Evolutionary conservation across 1,140 invertebrate species (phyloP).

Genomic region (Drosophila nannoptera): DNA sequence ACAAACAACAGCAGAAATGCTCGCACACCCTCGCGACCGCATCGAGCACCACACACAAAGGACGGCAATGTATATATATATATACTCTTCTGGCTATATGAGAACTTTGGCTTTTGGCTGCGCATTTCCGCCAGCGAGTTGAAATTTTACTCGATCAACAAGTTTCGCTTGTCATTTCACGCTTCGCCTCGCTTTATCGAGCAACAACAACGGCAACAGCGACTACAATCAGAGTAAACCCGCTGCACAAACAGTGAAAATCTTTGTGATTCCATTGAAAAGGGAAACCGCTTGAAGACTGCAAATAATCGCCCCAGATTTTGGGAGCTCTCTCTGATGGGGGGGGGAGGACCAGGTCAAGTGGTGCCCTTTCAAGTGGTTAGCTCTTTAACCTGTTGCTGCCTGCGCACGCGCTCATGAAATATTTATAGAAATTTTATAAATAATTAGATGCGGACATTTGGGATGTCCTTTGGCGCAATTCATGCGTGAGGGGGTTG

Average conservation of each 20-base stretch:
- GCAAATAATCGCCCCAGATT: no score
- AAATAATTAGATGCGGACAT: constrained; percentile 51
- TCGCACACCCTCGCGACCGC: no score
- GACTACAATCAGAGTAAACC: constrained; percentile 7
- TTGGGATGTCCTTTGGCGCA: constrained; percentile 47
- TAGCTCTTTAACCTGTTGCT: background rate
- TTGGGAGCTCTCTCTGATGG: no score
- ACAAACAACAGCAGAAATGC: constrained; percentile 33
- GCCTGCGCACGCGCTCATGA: constrained; percentile 15
- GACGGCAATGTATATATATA: background rate
- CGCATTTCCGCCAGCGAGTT: constrained; percentile 68
- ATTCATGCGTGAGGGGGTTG: constrained; percentile 61
- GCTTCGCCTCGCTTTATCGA: constrained; percentile 65
- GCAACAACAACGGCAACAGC: constrained; percentile 20
- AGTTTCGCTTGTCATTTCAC: constrained; percentile 74
- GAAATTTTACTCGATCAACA: constrained; percentile 74
- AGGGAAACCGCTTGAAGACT: no score
- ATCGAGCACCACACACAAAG: constrained; percentile 4
- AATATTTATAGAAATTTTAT: constrained; percentile 68
- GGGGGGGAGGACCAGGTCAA: background rate
- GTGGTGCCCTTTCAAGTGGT: background rate
- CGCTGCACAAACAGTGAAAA: no score
- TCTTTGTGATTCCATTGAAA: no score
- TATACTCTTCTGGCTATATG: constrained; percentile 5
- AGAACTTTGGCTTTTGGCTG: constrained; percentile 57